A percentile compares a stretch with the other conserved stretches of the same genome.
Conservation (phyloP, 92 coral and sea anemone genomes). For the Muricea muricata region DNA sequence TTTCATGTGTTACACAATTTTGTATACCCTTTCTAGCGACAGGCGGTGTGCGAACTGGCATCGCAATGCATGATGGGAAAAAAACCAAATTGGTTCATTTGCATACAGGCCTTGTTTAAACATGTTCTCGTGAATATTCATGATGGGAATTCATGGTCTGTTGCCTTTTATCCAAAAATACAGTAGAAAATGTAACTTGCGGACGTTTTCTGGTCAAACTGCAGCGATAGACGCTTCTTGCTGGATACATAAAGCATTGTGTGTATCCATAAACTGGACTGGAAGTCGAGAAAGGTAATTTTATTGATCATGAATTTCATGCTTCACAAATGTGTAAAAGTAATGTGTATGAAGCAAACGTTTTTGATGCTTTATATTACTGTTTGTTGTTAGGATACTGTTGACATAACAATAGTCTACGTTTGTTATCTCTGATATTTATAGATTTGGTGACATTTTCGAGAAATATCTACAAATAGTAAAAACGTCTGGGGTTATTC, state of each 20-base stretch:
- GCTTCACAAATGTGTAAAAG: too few relatives aligned
- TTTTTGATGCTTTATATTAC: background rate
- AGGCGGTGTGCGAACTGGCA: constrained; percentile 19
- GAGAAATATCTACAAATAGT: constrained; percentile 5
- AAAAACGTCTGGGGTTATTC: background rate
- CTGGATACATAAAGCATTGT: too few relatives aligned
- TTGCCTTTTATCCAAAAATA: background rate
- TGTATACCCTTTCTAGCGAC: too few relatives aligned
- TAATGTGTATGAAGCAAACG: too few relatives aligned
- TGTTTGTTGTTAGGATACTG: background rate
- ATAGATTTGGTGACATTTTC: constrained; percentile 23
- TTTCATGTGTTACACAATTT: too few relatives aligned
- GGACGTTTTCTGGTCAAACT: constrained; percentile 13
- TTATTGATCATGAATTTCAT: too few relatives aligned
- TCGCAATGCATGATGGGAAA: constrained; percentile 6
- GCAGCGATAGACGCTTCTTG: too few relatives aligned
- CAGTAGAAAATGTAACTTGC: background rate
- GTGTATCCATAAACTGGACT: constrained; percentile 36
- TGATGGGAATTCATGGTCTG: background rate
- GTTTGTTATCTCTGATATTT: too few relatives aligned
- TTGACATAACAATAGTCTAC: too few relatives aligned
- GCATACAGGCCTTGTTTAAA: constrained; percentile 45
- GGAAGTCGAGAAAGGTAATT: background rate
- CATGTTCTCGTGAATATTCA: background rate
- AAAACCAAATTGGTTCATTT: background rate